These are phyloP conservation scores for Sarcophaga peregrina DNA, from an alignment of 1,140 invertebrate species.

Conservation along the genomic window DNA sequence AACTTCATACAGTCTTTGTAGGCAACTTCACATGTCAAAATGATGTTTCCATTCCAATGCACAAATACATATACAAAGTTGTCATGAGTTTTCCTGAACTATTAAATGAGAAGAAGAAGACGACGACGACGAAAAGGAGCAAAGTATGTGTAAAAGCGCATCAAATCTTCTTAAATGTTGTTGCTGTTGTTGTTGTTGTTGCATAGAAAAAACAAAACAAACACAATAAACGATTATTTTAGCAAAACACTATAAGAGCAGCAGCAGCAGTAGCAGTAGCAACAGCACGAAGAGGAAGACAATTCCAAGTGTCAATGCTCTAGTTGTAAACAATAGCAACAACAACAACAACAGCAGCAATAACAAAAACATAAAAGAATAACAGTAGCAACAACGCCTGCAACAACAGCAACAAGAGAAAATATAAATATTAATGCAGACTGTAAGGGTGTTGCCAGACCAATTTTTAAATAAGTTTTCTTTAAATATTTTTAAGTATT, in stretches of 20 bases:
- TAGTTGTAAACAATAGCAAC: slow-evolving; percentile 1
- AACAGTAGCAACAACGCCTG: background rate
- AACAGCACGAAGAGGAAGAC: background rate
- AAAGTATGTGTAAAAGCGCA: slow-evolving; percentile 8
- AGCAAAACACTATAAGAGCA: background rate
- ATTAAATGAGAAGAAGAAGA: background rate
- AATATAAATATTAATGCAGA: too few species aligned
- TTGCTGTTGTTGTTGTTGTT: too few species aligned
- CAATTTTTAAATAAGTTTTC: too few species aligned
- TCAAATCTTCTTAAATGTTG: background rate
- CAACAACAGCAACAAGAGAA: background rate
- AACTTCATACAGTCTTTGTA: background rate
- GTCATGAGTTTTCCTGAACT: background rate
- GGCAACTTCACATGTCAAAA: background rate
- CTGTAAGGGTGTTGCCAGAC: too few species aligned
- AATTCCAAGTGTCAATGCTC: slow-evolving; percentile 34
- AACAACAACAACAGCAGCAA: background rate
- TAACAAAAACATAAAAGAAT: background rate
- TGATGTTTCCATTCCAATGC: background rate
- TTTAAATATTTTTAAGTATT: too few species aligned
- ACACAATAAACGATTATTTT: background rate
- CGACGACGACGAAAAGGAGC: background rate
- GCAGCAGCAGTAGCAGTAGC: background rate
- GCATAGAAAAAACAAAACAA: too few species aligned
- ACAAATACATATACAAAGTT: background rate